Conservation (phyloP, 53 echinoderm and acorn worm genomes). For the Temnopleurus reevesii region DNA sequence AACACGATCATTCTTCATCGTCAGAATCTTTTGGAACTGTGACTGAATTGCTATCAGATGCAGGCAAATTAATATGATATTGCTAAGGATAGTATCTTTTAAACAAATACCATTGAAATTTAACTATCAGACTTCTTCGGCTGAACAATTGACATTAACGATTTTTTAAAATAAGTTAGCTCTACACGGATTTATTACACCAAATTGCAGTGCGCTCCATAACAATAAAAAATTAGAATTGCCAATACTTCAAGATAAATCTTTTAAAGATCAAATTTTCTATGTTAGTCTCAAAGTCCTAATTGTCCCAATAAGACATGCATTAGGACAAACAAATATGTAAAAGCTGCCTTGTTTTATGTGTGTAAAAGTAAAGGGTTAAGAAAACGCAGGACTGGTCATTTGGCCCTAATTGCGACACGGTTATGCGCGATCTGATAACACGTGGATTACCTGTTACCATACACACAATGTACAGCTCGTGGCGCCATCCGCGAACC, state of each 20-base stretch:
- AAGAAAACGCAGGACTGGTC: neutral
- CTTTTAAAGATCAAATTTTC: neutral
- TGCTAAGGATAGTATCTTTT: too few relatives aligned
- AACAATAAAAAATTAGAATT: too few relatives aligned
- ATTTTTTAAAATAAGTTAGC: too few relatives aligned
- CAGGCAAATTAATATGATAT: too few relatives aligned
- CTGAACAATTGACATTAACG: too few relatives aligned
- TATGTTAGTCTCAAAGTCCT: neutral
- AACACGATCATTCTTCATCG: too few relatives aligned
- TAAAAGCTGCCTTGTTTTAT: neutral
- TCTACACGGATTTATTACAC: too few relatives aligned
- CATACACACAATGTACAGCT: neutral
- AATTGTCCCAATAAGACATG: neutral
- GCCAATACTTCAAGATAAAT: neutral
- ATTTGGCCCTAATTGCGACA: neutral
- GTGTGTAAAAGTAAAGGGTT: neutral
- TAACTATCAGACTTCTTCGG: too few relatives aligned
- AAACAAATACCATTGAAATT: too few relatives aligned
- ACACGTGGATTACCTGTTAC: slow-evolving; percentile 29
- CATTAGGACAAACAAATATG: neutral
- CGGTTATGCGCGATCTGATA: neutral
- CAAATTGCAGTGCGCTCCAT: neutral
- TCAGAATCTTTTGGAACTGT: too few relatives aligned
- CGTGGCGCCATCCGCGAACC: neutral
- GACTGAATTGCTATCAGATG: too few relatives aligned